phyloP scores from a whole-genome alignment of 2,888 invertebrate genomes.

The Thumatha senex region DNA sequence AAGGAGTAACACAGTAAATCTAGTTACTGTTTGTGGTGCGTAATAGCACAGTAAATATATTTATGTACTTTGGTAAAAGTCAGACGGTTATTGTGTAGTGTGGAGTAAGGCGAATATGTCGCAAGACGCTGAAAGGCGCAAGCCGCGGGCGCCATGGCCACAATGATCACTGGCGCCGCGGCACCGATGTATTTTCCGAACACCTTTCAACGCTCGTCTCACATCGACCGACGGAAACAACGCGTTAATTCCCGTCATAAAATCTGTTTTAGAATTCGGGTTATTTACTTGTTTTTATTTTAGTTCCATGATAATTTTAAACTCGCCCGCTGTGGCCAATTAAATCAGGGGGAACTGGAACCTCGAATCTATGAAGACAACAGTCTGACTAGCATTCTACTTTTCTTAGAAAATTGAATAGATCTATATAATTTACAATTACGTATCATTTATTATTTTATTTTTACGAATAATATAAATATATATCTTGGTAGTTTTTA shows the following conservation, averaged over 20 bases:
- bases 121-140: slow-evolving; percentile 58
- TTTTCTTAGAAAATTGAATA: no score
- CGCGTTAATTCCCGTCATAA: slow-evolving; percentile 84
- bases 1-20: slow-evolving; percentile 10
- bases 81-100: slow-evolving; percentile 10
- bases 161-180: slow-evolving; percentile 43
- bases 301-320: slow-evolving; percentile 81
- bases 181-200: slow-evolving; percentile 75
- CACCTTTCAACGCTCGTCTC: slow-evolving; percentile 82
- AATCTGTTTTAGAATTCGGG: slow-evolving; percentile 83
- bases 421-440: no score
- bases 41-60: not conserved
- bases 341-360: slow-evolving; percentile 73
- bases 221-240: slow-evolving; percentile 82
- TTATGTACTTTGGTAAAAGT: slow-evolving; percentile 13
- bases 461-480: no score
- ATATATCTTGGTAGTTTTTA: no score
- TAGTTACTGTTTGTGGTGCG: slow-evolving; percentile 9
- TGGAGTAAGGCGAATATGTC: slow-evolving; percentile 55
- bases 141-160: slow-evolving; percentile 44
- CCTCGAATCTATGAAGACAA: slow-evolving; percentile 17
- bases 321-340: slow-evolving; percentile 72
- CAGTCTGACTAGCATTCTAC: not conserved
- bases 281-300: slow-evolving; percentile 83
- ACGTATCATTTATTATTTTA: no score